These are phyloP conservation scores for Campylomormyrus tamandua DNA, from an alignment of 2,113 vertebrate genomes.

Conservation along the genomic window DNA sequence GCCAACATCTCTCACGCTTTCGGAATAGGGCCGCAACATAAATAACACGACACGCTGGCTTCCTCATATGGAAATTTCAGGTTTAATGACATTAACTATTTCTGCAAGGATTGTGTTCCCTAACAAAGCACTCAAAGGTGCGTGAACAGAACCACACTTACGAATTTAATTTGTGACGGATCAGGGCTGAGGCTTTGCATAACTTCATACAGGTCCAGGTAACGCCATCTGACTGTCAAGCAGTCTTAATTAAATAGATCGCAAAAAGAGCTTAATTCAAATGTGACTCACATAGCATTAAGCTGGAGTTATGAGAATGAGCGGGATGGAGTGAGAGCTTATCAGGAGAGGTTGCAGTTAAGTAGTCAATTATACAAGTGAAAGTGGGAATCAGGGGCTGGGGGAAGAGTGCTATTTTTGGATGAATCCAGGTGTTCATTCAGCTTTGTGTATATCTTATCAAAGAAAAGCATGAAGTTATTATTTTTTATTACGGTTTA, in stretches of 20 bases:
- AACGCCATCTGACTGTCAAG: slow-evolving; percentile 28
- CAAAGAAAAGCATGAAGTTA: neutral
- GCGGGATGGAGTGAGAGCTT: neutral
- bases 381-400: neutral
- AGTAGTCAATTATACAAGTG: slow-evolving; percentile 6
- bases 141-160: slow-evolving; percentile 21
- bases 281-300: slow-evolving; percentile 21
- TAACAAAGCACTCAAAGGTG: slow-evolving; percentile 25
- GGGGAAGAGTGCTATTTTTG: neutral
- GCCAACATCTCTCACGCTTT: neutral
- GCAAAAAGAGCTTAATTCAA: slow-evolving; percentile 22
- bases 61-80: neutral
- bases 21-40: neutral
- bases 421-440: neutral
- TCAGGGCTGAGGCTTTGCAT: slow-evolving; percentile 18
- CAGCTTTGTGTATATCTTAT: neutral
- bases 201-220: slow-evolving; percentile 21
- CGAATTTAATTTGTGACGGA: slow-evolving; percentile 22
- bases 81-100: slow-evolving; percentile 21
- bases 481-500: neutral
- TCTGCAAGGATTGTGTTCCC: slow-evolving; percentile 14
- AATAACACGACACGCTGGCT: neutral
- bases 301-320: slow-evolving; percentile 25
- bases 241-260: slow-evolving; percentile 29
- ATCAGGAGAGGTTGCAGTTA: slow-evolving; percentile 10